Evolutionary conservation across 92 coral and sea anemone species (phyloP).

Genomic region (Heliopora coerulea): DNA sequence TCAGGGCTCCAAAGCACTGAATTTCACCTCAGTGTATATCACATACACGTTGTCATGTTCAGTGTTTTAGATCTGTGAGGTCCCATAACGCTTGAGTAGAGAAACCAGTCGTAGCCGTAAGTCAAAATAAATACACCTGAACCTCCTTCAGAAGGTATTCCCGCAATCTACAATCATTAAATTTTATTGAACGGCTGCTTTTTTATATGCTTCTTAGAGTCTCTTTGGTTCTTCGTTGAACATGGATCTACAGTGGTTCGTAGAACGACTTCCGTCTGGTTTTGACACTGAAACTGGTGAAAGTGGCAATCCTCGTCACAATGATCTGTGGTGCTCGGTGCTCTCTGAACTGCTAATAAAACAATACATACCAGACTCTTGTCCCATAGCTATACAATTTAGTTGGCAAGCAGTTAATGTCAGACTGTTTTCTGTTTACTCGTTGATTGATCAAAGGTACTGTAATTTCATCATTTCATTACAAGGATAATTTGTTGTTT

Average conservation of each 20-base stretch:
- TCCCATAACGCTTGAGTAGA: no score
- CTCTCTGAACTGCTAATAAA: slow-evolving; percentile 80
- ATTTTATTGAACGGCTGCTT: neutral
- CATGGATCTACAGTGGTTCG: slow-evolving; percentile 76
- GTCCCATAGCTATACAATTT: slow-evolving; percentile 88
- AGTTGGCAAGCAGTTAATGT: slow-evolving; percentile 95
- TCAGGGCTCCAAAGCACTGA: no score
- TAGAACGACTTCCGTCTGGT: slow-evolving; percentile 74
- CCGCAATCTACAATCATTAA: no score
- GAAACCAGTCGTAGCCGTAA: no score
- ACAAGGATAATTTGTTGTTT: no score
- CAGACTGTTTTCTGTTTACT: slow-evolving; percentile 84
- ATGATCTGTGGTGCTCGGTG: slow-evolving; percentile 81
- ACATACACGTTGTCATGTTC: no score
- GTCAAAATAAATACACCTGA: no score
- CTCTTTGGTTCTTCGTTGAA: slow-evolving; percentile 76
- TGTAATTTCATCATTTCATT: no score
- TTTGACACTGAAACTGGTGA: slow-evolving; percentile 84
- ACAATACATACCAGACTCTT: slow-evolving; percentile 75
- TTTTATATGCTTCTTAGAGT: slow-evolving; percentile 50
- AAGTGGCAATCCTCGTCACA: slow-evolving; percentile 63
- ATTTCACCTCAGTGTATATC: no score
- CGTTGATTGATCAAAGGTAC: slow-evolving; percentile 88
- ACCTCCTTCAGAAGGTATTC: no score
- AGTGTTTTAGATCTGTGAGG: no score